Percentiles rank a stretch among this genome's conserved stretches.
phyloP scores from a whole-genome alignment of 2,888 invertebrate species.

The Sesia bembeciformis region DNA sequence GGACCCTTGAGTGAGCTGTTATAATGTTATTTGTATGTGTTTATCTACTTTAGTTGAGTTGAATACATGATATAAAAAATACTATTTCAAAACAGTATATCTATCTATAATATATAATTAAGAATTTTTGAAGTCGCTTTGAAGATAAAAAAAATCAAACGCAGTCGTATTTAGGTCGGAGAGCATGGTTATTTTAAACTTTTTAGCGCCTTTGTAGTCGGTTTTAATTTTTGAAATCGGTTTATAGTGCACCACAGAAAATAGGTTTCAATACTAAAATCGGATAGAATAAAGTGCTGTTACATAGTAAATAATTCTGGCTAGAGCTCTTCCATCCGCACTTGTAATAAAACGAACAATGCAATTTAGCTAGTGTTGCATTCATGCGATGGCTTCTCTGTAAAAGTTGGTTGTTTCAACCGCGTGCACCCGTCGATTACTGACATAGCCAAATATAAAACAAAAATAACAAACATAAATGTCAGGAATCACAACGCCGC shows the following conservation, averaged over 20 bases:
- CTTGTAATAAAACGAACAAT: constrained; percentile 69
- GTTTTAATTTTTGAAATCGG: too few species aligned
- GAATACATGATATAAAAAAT: too few species aligned
- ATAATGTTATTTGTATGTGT: too few species aligned
- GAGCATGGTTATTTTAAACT: too few species aligned
- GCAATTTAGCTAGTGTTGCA: constrained; percentile 65
- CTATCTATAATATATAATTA: too few species aligned
- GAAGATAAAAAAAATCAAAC: too few species aligned
- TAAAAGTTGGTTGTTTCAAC: constrained; percentile 37
- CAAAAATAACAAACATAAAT: constrained; percentile 14
- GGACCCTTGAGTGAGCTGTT: too few species aligned
- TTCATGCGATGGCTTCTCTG: constrained; percentile 51
- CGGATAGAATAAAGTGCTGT: constrained; percentile 60
- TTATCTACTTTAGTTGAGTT: too few species aligned
- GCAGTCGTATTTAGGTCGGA: too few species aligned
- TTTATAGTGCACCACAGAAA: background rate
- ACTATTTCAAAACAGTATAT: too few species aligned
- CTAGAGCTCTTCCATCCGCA: constrained; percentile 56
- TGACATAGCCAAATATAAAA: constrained; percentile 24
- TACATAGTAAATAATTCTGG: constrained; percentile 69
- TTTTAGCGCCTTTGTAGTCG: too few species aligned
- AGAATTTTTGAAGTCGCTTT: too few species aligned
- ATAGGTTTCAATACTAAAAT: constrained; percentile 15
- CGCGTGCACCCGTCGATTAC: constrained; percentile 33
- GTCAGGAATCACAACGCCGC: constrained; percentile 18